phyloP scores from a whole-genome alignment of 1,140 invertebrate genomes.

The Aphaenogaster floridana region DNA sequence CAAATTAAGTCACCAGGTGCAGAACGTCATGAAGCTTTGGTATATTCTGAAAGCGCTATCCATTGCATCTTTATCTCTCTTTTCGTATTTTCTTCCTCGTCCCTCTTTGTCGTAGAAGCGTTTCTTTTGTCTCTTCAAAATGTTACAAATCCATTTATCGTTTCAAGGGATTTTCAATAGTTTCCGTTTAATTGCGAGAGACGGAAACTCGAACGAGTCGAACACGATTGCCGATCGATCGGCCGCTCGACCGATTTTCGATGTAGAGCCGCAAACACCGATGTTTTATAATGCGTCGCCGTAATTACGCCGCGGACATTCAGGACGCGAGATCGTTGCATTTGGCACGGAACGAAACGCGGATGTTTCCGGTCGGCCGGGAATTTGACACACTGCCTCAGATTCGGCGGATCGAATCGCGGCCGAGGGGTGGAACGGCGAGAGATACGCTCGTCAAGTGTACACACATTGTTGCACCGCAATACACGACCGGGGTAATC shows the following conservation, averaged over 20 bases:
- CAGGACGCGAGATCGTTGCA: neutral
- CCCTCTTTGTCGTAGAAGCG: neutral
- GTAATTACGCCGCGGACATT: constrained; percentile 16
- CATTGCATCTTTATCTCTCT: neutral
- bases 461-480: constrained; percentile 37
- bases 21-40: neutral
- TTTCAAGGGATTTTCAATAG: neutral
- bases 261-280: neutral
- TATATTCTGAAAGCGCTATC: neutral
- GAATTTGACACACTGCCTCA: constrained; percentile 59
- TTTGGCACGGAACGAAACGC: constrained; percentile 13
- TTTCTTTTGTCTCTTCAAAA: neutral
- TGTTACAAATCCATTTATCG: neutral
- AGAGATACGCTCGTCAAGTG: constrained; percentile 47
- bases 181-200: constrained; percentile 1
- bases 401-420: constrained; percentile 46
- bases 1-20: constrained; percentile 18
- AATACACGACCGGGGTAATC: constrained; percentile 72
- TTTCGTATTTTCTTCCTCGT: neutral
- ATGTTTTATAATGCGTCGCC: neutral
- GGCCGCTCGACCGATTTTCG: neutral
- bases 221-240: constrained; percentile 27
- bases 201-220: neutral
- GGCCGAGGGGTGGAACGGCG: constrained; percentile 1
- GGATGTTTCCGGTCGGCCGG: constrained; percentile 8